These are phyloP conservation scores for Argyrosomus regius DNA, from an alignment of 2,797 vertebrate genomes.

Conservation along the genomic window DNA sequence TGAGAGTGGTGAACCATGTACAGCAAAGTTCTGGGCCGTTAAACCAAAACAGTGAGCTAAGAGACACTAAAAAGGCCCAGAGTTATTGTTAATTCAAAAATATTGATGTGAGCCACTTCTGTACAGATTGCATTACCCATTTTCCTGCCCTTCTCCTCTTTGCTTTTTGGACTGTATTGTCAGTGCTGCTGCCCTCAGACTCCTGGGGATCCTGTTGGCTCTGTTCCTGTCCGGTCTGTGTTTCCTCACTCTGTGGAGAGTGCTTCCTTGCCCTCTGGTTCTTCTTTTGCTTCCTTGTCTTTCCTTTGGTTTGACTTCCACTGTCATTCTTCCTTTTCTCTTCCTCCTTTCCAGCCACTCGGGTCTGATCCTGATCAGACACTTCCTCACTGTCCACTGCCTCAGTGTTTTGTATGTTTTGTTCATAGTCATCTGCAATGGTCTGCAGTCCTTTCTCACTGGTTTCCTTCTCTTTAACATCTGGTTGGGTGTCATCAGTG, in stretches of 20 bases:
- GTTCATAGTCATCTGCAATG: constrained; percentile 61
- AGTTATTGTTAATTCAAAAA: not conserved
- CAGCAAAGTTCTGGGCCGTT: not conserved
- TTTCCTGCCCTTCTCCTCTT: constrained; percentile 78
- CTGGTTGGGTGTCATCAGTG: constrained; percentile 21
- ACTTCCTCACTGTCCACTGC: constrained; percentile 41
- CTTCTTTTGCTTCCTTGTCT: constrained; percentile 76
- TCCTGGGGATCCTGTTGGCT: constrained; percentile 47
- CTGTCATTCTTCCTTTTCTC: constrained; percentile 71
- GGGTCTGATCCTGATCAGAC: constrained; percentile 32
- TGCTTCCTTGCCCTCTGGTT: constrained; percentile 76
- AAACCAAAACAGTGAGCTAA: not conserved
- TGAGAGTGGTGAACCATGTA: not conserved
- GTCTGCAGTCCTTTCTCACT: constrained; percentile 48
- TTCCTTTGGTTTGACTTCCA: constrained; percentile 62
- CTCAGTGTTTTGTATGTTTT: constrained; percentile 60
- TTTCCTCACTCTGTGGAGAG: constrained; percentile 75
- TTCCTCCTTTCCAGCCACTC: constrained; percentile 43
- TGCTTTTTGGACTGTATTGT: constrained; percentile 64
- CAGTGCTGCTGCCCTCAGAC: constrained; percentile 51
- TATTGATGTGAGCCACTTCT: not conserved
- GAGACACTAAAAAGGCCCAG: not conserved
- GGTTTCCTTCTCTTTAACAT: constrained; percentile 41
- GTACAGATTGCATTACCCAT: constrained; percentile 77
- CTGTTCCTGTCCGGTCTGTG: constrained; percentile 42